Evolutionary conservation across 2,113 vertebrate genomes (phyloP).

Genomic region (Prinia subflava): DNA sequence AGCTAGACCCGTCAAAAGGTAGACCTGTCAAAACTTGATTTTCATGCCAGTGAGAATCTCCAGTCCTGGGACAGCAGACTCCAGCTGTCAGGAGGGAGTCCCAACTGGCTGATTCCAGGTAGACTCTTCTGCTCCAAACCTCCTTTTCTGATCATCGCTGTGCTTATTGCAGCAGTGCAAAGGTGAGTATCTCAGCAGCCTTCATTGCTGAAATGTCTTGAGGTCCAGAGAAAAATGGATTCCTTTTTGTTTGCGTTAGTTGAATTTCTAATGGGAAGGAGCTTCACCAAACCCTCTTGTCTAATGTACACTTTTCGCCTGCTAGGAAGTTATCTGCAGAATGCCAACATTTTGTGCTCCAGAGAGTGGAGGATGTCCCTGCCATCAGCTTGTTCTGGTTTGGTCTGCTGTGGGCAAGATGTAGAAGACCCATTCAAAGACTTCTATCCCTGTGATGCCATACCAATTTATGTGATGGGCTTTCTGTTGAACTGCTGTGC

Average conservation of each 20-base stretch:
- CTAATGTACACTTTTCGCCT: not conserved
- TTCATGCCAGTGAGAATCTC: not conserved
- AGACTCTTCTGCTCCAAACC: not conserved
- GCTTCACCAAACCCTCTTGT: not conserved
- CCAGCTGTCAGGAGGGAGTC: not conserved
- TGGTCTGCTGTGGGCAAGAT: not conserved
- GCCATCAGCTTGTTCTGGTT: not conserved
- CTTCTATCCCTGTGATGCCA: fast-evolving
- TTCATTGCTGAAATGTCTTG: not conserved
- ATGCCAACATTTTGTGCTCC: not conserved
- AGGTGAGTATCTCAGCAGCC: not conserved
- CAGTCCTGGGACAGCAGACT: fast-evolving
- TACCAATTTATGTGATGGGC: not conserved
- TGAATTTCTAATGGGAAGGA: not conserved
- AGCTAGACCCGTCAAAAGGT: not conserved
- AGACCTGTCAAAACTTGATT: not conserved
- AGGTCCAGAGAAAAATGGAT: not conserved
- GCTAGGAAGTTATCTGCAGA: not conserved
- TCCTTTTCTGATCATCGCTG: not conserved
- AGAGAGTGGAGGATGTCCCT: not conserved
- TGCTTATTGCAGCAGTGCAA: not conserved
- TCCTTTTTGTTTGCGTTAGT: fast-evolving
- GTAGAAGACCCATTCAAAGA: no score
- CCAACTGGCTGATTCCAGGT: not conserved
- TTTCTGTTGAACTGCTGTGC: not conserved